A percentile compares a stretch with the other conserved stretches of the same genome.
phyloP scores from a whole-genome alignment of 2,888 invertebrate genomes.

The Ochropleura plecta region DNA sequence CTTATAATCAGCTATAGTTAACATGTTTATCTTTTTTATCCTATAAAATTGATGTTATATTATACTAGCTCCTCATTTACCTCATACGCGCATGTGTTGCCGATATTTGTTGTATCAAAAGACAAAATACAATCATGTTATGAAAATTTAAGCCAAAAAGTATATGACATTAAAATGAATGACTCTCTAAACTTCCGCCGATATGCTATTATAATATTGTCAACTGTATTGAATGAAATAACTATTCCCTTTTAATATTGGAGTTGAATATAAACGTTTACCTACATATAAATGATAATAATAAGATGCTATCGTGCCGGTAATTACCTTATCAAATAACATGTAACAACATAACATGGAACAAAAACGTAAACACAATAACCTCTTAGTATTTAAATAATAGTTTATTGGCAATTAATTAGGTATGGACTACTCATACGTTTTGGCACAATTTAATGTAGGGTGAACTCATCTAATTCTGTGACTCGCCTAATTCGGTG shows the following conservation, averaged over 20 bases:
- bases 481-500: too few relatives aligned
- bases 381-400: conserved; percentile 12
- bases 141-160: background rate
- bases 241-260: background rate
- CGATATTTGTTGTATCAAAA: background rate
- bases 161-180: background rate
- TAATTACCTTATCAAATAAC: conserved; percentile 6
- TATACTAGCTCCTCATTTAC: background rate
- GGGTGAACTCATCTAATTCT: too few relatives aligned
- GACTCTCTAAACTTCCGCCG: background rate
- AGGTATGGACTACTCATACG: conserved; percentile 21
- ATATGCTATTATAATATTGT: conserved; percentile 3
- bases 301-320: background rate
- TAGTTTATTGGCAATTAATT: conserved; percentile 23
- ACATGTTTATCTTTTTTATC: conserved; percentile 1
- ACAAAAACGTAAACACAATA: conserved; percentile 19
- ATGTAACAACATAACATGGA: background rate
- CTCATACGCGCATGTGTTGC: background rate
- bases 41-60: background rate
- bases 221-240: background rate
- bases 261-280: background rate
- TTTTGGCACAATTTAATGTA: conserved; percentile 36
- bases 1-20: conserved; percentile 9
- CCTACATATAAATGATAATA: background rate
- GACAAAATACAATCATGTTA: background rate